Evolutionary conservation across 2,888 invertebrate genomes (phyloP).

Genomic region (Folsomia candida): DNA sequence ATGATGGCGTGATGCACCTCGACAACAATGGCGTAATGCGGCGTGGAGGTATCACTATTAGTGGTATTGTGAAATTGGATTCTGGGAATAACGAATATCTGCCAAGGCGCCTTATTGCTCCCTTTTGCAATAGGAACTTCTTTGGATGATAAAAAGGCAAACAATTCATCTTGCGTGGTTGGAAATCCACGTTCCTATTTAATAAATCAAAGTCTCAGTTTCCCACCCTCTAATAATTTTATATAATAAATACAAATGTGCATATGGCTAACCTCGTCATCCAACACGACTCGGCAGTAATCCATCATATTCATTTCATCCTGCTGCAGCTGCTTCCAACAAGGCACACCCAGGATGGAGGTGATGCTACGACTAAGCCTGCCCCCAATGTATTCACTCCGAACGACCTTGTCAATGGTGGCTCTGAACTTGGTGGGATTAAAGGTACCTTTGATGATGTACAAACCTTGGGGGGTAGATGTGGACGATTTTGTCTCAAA

Average conservation of each 20-base stretch:
- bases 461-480: constrained; percentile 34
- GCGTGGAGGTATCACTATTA: not conserved
- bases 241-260: too few relatives aligned
- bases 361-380: constrained; percentile 21
- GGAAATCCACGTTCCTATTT: constrained; percentile 4
- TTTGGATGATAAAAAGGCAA: constrained; percentile 32
- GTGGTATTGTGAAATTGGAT: too few relatives aligned
- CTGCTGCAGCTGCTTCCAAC: constrained; percentile 40
- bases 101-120: constrained; percentile 40
- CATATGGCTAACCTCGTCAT: not conserved
- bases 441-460: constrained; percentile 41
- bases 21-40: constrained; percentile 39
- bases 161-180: constrained; percentile 35
- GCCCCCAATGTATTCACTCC: constrained; percentile 22
- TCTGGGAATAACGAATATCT: constrained; percentile 42
- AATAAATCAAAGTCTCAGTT: too few relatives aligned
- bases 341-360: constrained; percentile 34
- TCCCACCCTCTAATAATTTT: too few relatives aligned
- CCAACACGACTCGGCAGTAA: constrained; percentile 26
- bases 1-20: constrained; percentile 36
- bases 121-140: too few relatives aligned
- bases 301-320: constrained; percentile 16
- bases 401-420: constrained; percentile 16
- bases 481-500: constrained; percentile 33
- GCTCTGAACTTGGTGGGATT: constrained; percentile 27